These are phyloP conservation scores for Steinernema khuongi DNA, from an alignment of 1,140 invertebrate species.

Conservation along the genomic window DNA sequence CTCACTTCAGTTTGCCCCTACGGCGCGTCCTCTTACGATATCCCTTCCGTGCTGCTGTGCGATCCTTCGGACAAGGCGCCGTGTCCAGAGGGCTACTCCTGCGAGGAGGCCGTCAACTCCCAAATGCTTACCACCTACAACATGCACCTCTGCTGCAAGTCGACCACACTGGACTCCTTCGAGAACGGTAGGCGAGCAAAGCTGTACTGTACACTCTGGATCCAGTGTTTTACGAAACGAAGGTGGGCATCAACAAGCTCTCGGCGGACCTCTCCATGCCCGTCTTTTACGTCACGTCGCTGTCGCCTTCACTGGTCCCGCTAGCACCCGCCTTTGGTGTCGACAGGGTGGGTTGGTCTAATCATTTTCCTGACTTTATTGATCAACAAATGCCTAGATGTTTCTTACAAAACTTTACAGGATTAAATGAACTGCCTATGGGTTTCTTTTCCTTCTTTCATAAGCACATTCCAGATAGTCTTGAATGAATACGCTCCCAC, in stretches of 20 bases:
- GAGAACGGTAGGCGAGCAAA: constrained; percentile 35
- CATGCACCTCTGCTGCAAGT: constrained; percentile 41
- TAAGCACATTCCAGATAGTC: constrained; percentile 26
- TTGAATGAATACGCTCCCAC: constrained; percentile 36
- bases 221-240: constrained; percentile 40
- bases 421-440: no score
- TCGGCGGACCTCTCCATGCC: constrained; percentile 40
- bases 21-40: constrained; percentile 38
- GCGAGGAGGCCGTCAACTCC: constrained; percentile 38
- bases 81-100: constrained; percentile 33
- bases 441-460: no score
- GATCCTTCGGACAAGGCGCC: constrained; percentile 37
- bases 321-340: constrained; percentile 32
- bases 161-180: constrained; percentile 37
- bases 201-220: no score
- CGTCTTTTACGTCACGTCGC: constrained; percentile 39
- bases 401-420: no score
- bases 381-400: no score
- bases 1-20: constrained; percentile 35
- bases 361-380: no score
- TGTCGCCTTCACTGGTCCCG: constrained; percentile 40
- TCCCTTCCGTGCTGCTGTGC: constrained; percentile 38
- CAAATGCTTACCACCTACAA: constrained; percentile 40
- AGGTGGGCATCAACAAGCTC: constrained; percentile 41
- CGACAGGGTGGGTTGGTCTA: constrained; percentile 25